Evolutionary conservation across 2,113 vertebrate genomes (phyloP), one percentile per base, ranked within the genome.

Genomic region (mouse (Mus musculus)): DNA sequence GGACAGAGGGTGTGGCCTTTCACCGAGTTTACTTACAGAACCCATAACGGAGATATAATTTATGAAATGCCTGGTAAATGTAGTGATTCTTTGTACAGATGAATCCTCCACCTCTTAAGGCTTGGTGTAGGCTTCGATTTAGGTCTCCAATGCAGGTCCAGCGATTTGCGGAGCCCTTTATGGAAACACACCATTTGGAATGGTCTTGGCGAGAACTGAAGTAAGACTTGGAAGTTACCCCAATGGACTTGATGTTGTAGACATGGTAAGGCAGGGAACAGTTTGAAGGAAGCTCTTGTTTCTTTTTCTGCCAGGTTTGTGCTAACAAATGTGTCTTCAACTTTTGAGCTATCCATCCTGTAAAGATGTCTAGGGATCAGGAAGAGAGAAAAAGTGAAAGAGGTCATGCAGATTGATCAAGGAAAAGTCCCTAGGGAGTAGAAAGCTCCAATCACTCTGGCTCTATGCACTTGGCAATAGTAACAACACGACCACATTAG

Each of bases 111-210:
- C 99, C 99, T 96, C 99, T 99, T 98, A 98, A 99, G 71, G 98
- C 97, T 96, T 99, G 99, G 42, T 98, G 78, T 0, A 88, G 97
- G 92, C 99, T 98, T 24, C 99, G 98, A 97, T 99, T 99, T 96
- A 99, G 96, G 92, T 99, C 99, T 94, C 99, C 99, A 16, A 99
- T 98, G 87, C 99, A 99, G 16, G 98, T 98, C 99, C 99, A 99
- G 89, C 89, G 98, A 95, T 98, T 98, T 98, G 98, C 63, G 59
- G 89, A 33, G 4, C 73, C 82, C 1, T 65, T 46, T 81, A 0
- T 82, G 2, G 99, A 99, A 97, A 99, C 98, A 46, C 99, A 99
- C 99, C 99, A 99, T 98, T 99, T 99, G 67, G 99, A 99, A 97
- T 99, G 99, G 97, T 99, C 99, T 0, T 98, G 76, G 92, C 97